A percentile compares a stretch with the other conserved stretches of the same genome.
These are phyloP conservation scores for Lepidothrix coronata DNA, from an alignment of 2,113 vertebrate genomes.

Conservation along the genomic window DNA sequence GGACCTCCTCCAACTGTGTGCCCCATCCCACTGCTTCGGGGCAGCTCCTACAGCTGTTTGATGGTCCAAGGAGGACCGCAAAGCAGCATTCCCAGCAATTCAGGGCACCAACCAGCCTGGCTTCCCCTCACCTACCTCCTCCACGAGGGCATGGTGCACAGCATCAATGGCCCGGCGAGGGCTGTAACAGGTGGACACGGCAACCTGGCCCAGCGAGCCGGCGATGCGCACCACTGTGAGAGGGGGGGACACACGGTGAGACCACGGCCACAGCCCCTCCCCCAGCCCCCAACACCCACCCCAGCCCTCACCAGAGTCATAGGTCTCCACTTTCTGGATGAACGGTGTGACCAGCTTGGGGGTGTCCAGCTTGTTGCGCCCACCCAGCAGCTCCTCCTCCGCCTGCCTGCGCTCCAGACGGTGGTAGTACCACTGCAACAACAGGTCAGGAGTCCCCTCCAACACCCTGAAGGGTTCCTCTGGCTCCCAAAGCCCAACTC, in stretches of 20 bases:
- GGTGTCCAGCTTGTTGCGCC: slow-evolving; percentile 79
- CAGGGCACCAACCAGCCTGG: fast-evolving
- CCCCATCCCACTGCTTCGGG: fast-evolving
- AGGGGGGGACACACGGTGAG: fast-evolving
- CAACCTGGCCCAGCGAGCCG: slow-evolving; percentile 92
- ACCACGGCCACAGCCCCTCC: fast-evolving
- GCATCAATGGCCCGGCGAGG: slow-evolving; percentile 92
- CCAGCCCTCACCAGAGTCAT: slow-evolving; percentile 81
- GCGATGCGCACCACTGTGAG: slow-evolving; percentile 90
- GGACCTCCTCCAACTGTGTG: fast-evolving
- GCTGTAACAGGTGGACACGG: slow-evolving; percentile 92
- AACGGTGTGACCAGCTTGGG: slow-evolving; percentile 90
- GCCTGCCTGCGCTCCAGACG: slow-evolving; percentile 84
- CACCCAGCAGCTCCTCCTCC: slow-evolving; percentile 83
- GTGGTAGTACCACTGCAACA: slow-evolving; percentile 84
- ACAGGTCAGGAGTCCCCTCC: not conserved
- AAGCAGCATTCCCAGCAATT: not conserved
- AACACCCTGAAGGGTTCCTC: not conserved
- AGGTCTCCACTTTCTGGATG: slow-evolving; percentile 86
- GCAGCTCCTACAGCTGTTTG: not conserved
- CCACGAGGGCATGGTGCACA: slow-evolving; percentile 77
- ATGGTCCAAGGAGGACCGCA: not conserved
- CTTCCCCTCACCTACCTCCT: slow-evolving; percentile 75
- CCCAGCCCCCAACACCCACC: fast-evolving
- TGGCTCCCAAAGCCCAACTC: not conserved